Percentiles rank a stretch among this genome's conserved stretches.
Evolutionary conservation across 2,113 vertebrate genomes (phyloP).

Genomic region (Crocuta crocuta): DNA sequence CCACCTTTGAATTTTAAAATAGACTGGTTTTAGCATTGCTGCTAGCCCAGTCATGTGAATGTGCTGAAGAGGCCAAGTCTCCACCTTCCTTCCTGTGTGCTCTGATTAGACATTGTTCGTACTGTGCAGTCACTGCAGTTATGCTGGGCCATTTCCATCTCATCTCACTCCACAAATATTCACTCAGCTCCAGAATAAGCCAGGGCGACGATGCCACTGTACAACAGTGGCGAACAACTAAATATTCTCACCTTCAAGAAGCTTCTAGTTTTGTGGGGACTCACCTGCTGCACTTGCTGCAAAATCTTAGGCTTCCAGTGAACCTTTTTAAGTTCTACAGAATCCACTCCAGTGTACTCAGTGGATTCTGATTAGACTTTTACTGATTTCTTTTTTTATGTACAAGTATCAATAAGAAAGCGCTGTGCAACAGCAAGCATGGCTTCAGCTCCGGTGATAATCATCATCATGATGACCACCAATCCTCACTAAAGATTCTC

Average conservation of each 20-base stretch:
- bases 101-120: not conserved
- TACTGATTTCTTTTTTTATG: not conserved
- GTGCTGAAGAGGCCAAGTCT: too few relatives aligned
- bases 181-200: not conserved
- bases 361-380: not conserved
- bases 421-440: not conserved
- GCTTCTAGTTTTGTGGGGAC: not conserved
- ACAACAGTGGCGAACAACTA: not conserved
- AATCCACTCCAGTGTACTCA: not conserved
- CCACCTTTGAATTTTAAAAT: slow-evolving; percentile 1
- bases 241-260: not conserved
- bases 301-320: not conserved
- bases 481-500: not conserved
- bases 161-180: not conserved
- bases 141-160: not conserved
- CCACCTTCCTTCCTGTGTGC: not conserved
- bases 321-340: not conserved
- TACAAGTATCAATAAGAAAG: not conserved
- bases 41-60: not conserved
- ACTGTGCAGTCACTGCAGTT: not conserved
- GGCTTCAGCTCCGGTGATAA: not conserved
- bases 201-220: not conserved
- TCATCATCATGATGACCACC: not conserved
- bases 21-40: not conserved
- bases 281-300: not conserved